Conservation (phyloP, 2,888 invertebrate genomes). For the Euplexia lucipara region DNA sequence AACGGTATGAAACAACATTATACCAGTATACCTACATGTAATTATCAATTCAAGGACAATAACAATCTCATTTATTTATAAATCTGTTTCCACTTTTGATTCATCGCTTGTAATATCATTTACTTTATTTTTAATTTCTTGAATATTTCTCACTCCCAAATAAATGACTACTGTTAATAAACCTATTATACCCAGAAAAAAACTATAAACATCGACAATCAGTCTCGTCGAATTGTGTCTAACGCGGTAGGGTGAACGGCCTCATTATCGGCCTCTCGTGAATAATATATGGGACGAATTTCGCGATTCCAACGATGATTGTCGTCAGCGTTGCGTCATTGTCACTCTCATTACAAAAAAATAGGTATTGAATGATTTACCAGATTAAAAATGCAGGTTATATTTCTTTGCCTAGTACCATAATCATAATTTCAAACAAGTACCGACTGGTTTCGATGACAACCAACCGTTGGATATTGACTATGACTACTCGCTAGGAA, state of each 20-base stretch:
- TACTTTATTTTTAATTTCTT: no score
- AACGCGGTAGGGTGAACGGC: slow-evolving; percentile 80
- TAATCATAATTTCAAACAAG: slow-evolving; percentile 46
- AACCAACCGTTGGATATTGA: slow-evolving; percentile 42
- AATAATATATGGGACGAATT: slow-evolving; percentile 88
- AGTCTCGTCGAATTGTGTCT: slow-evolving; percentile 77
- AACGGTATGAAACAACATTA: not conserved
- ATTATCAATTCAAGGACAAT: no score
- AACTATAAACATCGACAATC: slow-evolving; percentile 58
- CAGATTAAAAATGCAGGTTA: not conserved
- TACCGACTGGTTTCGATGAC: slow-evolving; percentile 40
- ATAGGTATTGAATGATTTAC: slow-evolving; percentile 13
- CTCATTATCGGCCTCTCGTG: slow-evolving; percentile 85
- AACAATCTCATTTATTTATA: no score
- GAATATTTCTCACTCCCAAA: not conserved
- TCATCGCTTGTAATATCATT: no score
- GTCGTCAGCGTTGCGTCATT: slow-evolving; percentile 70
- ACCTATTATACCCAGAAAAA: slow-evolving; percentile 7
- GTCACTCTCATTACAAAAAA: slow-evolving; percentile 46
- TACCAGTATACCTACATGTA: no score
- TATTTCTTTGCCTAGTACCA: slow-evolving; percentile 2
- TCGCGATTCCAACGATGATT: slow-evolving; percentile 78
- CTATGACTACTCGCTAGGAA: slow-evolving; percentile 40
- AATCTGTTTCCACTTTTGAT: no score
- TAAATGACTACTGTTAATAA: not conserved